These are phyloP conservation scores for Drosophila pseudoobscura DNA, from an alignment of 1,140 invertebrate genomes.

Conservation along the genomic window DNA sequence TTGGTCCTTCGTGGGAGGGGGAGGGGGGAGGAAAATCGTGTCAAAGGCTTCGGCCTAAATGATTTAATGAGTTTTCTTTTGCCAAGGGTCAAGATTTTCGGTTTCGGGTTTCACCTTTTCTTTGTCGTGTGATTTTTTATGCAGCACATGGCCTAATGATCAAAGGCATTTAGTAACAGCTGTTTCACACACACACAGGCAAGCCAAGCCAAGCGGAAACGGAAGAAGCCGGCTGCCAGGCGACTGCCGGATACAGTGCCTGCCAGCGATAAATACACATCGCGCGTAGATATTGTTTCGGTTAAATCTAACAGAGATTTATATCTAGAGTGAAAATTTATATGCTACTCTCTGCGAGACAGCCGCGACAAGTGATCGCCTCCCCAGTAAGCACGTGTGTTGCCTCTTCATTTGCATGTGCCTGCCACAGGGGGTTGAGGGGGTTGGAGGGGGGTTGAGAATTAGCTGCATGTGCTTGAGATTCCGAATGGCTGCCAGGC, in stretches of 20 bases:
- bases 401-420: conserved; percentile 40
- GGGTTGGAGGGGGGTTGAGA: conserved; percentile 39
- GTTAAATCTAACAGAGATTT: conserved; percentile 71
- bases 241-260: conserved; percentile 33
- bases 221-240: conserved; percentile 18
- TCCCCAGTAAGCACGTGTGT: conserved; percentile 15
- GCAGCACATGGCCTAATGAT: conserved; percentile 60
- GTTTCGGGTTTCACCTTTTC: conserved; percentile 21
- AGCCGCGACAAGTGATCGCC: conserved; percentile 58
- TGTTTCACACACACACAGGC: conserved; percentile 27
- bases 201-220: conserved; percentile 44
- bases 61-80: conserved; percentile 78
- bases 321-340: conserved; percentile 73
- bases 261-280: conserved; percentile 56
- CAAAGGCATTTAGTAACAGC: conserved; percentile 68
- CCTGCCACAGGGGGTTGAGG: background rate
- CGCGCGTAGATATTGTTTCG: conserved; percentile 57
- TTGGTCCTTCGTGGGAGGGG: conserved; percentile 18
- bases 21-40: conserved; percentile 27
- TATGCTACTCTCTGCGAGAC: conserved; percentile 49
- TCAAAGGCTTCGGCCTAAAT: conserved; percentile 60
- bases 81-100: conserved; percentile 35
- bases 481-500: conserved; percentile 64
- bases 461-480: conserved; percentile 73
- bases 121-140: conserved; percentile 46